Base-by-base conservation (phyloP, 2,888 invertebrate species). In the Drosophila lutescens region DNA sequence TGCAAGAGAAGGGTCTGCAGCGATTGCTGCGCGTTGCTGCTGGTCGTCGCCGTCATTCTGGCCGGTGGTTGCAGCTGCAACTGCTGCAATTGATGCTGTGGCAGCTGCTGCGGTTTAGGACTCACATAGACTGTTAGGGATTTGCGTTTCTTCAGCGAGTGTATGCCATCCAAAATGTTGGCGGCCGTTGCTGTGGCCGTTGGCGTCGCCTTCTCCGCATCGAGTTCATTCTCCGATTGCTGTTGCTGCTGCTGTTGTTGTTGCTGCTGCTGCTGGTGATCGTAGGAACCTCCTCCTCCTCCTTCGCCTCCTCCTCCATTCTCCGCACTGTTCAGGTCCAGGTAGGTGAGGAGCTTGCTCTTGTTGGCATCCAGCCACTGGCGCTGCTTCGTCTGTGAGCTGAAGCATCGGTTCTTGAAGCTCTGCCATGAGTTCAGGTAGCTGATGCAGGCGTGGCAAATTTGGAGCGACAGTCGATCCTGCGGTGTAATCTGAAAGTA, bases 371-470 rank as follows among this genome's bases (percentile, higher is more conserved):
- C 91, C 71, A 91, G 76, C 91, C 92, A 92, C 62, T 89, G 90
- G 36, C 88, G 88, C 70, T 92, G 92, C 79, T 92, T 92, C 36
- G 77, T 70, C 68, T 92, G 92, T 13, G 92, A 90, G 56, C 91
- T 89, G 40, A 91, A 71, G 76, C 92, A 92, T 40, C 92, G 92
- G 87, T 92, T 92, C 63, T 92, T 92, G 79, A 92, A 92, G 74
- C 92, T 92, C 82, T 92, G 92, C 92, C 92, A 92, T 46, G 92
- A 92, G 77, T 92, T 92, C 74, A 92, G 78, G 75, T 91, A 92
- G 74, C 92, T 92, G 66, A 92, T 92, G 78, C 92, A 92, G 66
- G 91, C 91, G 66, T 92, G 92, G 66, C 92, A 92, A 63, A 92
- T 90, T 36, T 91, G 79, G 69, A 90, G 69, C 49, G 92, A 92